Evolutionary conservation across 2,797 vertebrate species (phyloP).

Genomic region (Mus caroli): DNA sequence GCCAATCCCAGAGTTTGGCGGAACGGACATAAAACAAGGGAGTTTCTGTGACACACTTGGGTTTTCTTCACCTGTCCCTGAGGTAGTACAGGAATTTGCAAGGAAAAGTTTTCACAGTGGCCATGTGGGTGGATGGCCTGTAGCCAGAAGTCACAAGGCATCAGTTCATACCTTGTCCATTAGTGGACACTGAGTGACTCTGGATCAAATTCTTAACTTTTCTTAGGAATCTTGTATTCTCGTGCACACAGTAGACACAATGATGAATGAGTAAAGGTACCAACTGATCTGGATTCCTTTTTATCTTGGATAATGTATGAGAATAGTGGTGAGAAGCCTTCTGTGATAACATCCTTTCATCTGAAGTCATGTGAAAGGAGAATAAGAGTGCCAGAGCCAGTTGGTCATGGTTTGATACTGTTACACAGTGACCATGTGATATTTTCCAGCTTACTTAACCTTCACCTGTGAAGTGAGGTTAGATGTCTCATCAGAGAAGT

Average conservation of each 20-base stretch:
- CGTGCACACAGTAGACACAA: neutral
- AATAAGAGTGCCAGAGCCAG: neutral
- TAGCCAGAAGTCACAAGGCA: neutral
- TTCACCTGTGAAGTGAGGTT: slow-evolving; percentile 9
- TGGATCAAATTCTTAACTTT: neutral
- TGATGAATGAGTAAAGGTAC: neutral
- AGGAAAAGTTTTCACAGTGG: neutral
- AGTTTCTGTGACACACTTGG: neutral
- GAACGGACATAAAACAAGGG: neutral
- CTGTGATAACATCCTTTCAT: neutral
- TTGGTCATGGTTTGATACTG: neutral
- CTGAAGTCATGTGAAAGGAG: neutral
- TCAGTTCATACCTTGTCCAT: neutral
- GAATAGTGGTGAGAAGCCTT: neutral
- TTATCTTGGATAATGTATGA: neutral
- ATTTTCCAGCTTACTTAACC: neutral
- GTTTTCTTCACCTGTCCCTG: neutral
- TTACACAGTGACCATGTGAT: neutral
- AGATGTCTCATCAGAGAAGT: neutral
- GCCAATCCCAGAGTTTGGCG: neutral
- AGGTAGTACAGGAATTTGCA: neutral
- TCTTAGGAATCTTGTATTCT: neutral
- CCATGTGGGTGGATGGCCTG: neutral
- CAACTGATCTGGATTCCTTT: neutral
- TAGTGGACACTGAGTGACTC: neutral